phyloP scores from a whole-genome alignment of 1,140 invertebrate species.

The Homarus americanus region DNA sequence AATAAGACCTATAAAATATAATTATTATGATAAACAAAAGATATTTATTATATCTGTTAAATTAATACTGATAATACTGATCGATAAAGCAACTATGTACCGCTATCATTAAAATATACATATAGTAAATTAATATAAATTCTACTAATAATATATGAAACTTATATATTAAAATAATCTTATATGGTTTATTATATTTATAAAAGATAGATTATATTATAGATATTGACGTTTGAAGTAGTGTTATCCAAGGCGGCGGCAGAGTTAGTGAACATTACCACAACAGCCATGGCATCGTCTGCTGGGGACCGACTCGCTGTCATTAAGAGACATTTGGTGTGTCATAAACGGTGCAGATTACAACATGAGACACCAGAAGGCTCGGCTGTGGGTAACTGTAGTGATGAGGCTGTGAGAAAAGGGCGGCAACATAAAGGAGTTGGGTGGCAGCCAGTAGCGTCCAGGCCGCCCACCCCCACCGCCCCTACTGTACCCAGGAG shows the following conservation, averaged over 20 bases:
- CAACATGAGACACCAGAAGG: neutral
- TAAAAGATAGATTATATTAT: neutral
- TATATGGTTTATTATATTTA: neutral
- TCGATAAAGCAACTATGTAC: neutral
- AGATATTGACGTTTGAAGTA: neutral
- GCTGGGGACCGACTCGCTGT: constrained; percentile 49
- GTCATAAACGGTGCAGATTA: neutral
- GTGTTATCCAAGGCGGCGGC: neutral
- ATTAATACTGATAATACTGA: neutral
- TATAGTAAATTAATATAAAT: neutral
- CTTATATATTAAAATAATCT: neutral
- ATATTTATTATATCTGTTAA: no score
- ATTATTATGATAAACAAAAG: no score
- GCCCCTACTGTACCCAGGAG: constrained; percentile 14
- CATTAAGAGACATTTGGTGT: constrained; percentile 34
- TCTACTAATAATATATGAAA: neutral
- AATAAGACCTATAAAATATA: no score
- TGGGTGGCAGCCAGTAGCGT: neutral
- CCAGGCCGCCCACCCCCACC: neutral
- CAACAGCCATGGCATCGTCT: constrained; percentile 58
- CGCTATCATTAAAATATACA: neutral
- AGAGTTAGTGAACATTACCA: neutral
- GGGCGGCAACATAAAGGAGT: neutral
- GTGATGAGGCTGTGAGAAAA: no score
- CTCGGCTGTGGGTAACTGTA: neutral